Evolutionary conservation across 2,888 invertebrate species (phyloP).

Genomic region (Folsomia candida): DNA sequence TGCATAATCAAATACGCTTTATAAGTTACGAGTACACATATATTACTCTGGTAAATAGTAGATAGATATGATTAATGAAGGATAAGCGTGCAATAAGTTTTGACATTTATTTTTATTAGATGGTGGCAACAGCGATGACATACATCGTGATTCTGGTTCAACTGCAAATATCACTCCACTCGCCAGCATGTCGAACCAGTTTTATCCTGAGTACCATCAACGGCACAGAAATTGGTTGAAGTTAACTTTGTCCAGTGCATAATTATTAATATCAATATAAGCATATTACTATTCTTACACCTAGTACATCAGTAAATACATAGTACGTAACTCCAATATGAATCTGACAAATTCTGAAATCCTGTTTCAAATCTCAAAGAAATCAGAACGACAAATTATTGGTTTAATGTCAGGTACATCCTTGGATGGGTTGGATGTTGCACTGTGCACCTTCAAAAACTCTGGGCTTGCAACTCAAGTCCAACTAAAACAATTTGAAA

Average conservation of each 20-base stretch:
- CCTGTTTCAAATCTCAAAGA: constrained; percentile 16
- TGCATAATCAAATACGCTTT: no score
- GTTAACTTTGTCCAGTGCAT: background rate
- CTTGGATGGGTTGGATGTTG: constrained; percentile 39
- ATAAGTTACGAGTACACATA: no score
- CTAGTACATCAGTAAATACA: no score
- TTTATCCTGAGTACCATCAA: background rate
- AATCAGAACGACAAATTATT: constrained; percentile 24
- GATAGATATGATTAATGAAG: no score
- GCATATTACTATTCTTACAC: no score
- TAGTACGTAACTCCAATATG: background rate
- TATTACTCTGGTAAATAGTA: no score
- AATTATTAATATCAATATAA: no score
- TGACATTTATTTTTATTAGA: constrained; percentile 8
- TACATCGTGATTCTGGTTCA: constrained; percentile 14
- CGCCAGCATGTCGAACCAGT: background rate
- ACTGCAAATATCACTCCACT: constrained; percentile 10
- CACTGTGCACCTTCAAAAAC: constrained; percentile 26
- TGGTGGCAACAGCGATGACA: constrained; percentile 8
- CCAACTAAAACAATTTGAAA: constrained; percentile 21
- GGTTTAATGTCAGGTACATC: constrained; percentile 41
- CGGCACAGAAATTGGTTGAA: background rate
- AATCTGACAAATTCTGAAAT: constrained; percentile 9
- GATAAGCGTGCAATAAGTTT: no score
- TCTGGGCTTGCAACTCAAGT: constrained; percentile 21